These are phyloP conservation scores for Caerostris darwini DNA, from an alignment of 1,140 invertebrate species.

Conservation along the genomic window DNA sequence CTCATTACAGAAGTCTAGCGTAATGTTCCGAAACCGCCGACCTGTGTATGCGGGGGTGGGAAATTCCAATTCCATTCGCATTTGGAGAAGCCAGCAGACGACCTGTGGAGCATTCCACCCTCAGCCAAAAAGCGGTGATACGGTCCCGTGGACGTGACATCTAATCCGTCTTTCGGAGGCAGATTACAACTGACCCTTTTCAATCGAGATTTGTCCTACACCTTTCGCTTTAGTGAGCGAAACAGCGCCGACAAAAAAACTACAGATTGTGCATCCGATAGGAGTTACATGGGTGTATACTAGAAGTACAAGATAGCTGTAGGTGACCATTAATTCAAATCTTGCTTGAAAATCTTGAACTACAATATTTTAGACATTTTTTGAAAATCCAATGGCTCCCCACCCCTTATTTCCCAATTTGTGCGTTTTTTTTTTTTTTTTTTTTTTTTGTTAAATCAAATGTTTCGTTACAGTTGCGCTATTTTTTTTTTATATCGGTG, in stretches of 20 bases:
- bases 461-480: too few species aligned
- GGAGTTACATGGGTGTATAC: too few species aligned
- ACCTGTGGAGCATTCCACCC: background rate
- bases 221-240: background rate
- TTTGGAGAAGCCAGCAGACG: too few species aligned
- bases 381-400: too few species aligned
- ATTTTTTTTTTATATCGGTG: too few species aligned
- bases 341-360: too few species aligned
- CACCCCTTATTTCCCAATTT: too few species aligned
- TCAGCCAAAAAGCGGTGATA: constrained; percentile 46
- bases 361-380: too few species aligned
- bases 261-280: background rate
- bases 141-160: background rate
- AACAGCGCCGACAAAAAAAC: background rate
- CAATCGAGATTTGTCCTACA: constrained; percentile 57
- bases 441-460: too few species aligned
- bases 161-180: background rate
- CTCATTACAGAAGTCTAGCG: background rate
- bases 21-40: background rate
- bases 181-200: constrained; percentile 56
- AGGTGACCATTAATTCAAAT: too few species aligned
- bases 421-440: too few species aligned
- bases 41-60: background rate
- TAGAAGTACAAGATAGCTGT: too few species aligned
- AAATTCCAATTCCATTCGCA: background rate